Base-by-base conservation (phyloP, 2,797 vertebrate genomes). In the Staurois parvus region DNA sequence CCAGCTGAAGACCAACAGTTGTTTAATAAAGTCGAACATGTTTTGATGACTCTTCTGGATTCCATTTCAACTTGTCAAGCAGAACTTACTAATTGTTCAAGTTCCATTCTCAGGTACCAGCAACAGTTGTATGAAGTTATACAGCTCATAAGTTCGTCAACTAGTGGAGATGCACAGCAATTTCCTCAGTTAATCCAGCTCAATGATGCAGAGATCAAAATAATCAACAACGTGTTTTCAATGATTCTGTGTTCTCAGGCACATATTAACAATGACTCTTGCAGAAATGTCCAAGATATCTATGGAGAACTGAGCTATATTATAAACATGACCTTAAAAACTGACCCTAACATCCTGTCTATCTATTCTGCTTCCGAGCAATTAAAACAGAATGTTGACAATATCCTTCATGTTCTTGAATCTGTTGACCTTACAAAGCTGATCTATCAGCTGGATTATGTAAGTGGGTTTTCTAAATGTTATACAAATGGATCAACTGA, bases 361-460 rank as follows among this genome's bases (percentile, higher is more conserved):
- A 81, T 24, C 30, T 19, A 12, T 32, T n/a, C 30, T 30, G 64
- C 45, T 3, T 13, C 64, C 28, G 30, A 76, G 12, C 34, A 62
- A 59, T 4, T 86, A 1, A 64, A 64, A 28, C 32, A 72, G 12
- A 82, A 77, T 45, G 5, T 83, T 37, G 42, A 11, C 21, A 56
- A 13, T 6, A 24, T 76, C 24, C 37, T 66, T 26, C 37, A 67
- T 32, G 68, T 73, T 13, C 29, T 86, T 24, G 9, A 15, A 37
- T 86, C 79, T 68, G 75, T 66, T 37, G 68, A 86, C 32, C 7
- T 80, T 59, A 69, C 8, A 28, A 86, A 82, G 34, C 3, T 86
- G 11, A 17, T 68, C 13, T 26, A 42, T 73, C 21, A 78, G 3
- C 29, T 86, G 9, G 52, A 66, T 15, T 77, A 83, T 34, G 29